These are phyloP conservation scores for Diphyllodes magnificus DNA, from an alignment of 2,113 vertebrate species.

Conservation along the genomic window DNA sequence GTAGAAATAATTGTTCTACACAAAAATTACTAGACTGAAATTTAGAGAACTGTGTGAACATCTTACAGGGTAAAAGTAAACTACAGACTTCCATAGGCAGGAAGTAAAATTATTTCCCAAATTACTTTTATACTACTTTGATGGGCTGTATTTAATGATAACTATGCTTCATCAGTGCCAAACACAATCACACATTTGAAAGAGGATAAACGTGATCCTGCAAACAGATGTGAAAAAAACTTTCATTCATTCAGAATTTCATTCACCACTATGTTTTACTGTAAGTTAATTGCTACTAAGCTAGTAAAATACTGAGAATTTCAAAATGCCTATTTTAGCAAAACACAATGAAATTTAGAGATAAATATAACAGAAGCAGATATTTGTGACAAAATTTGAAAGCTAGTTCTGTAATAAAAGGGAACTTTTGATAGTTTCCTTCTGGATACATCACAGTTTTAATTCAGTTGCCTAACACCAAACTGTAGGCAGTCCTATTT, in stretches of 20 bases:
- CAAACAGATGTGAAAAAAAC: background rate
- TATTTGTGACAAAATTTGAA: background rate
- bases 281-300: background rate
- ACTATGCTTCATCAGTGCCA: background rate
- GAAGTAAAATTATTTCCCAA: background rate
- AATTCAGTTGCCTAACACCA: background rate
- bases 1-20: background rate
- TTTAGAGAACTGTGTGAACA: background rate
- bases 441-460: background rate
- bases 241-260: background rate
- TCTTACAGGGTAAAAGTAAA: background rate
- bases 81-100: background rate
- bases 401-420: background rate
- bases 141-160: background rate
- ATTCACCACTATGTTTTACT: background rate
- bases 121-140: background rate
- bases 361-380: background rate
- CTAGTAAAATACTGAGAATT: background rate
- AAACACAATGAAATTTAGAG: background rate
- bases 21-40: background rate
- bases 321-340: background rate
- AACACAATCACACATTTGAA: background rate
- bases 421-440: background rate
- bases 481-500: background rate
- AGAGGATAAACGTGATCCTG: background rate